Conservation (phyloP, 1,140 invertebrate species). For the Nylanderia fulva region DNA sequence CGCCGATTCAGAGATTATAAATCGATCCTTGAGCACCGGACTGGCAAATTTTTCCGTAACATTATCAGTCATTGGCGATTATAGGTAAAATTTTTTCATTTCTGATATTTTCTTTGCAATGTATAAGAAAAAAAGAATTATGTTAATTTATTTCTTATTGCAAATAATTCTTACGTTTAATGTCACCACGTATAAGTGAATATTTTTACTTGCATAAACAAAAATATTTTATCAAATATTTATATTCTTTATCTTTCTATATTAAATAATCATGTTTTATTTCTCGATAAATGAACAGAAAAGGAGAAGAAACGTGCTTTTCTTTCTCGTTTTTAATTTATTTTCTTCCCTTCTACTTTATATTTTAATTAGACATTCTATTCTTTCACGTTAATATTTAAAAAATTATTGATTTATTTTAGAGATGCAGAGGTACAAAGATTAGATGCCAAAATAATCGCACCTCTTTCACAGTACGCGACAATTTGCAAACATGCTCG, state of each 20-base stretch:
- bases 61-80: slow-evolving; percentile 89
- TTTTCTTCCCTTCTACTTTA: neutral
- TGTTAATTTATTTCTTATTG: neutral
- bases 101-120: neutral
- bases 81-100: slow-evolving; percentile 83
- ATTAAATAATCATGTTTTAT: neutral
- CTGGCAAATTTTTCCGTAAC: slow-evolving; percentile 89
- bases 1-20: slow-evolving; percentile 89
- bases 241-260: neutral
- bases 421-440: slow-evolving; percentile 90
- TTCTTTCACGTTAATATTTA: neutral
- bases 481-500: slow-evolving; percentile 90
- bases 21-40: slow-evolving; percentile 88
- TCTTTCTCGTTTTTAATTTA: neutral
- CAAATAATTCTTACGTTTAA: neutral
- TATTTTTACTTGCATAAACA: neutral
- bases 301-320: neutral
- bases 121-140: neutral
- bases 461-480: slow-evolving; percentile 90
- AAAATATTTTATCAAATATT: no score
- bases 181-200: neutral
- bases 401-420: slow-evolving; percentile 17
- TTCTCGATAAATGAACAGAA: neutral
- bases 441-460: slow-evolving; percentile 89
- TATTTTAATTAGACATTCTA: neutral